Conservation (phyloP, 2,888 invertebrate species). For the Callyntrura guangdongensis region DNA sequence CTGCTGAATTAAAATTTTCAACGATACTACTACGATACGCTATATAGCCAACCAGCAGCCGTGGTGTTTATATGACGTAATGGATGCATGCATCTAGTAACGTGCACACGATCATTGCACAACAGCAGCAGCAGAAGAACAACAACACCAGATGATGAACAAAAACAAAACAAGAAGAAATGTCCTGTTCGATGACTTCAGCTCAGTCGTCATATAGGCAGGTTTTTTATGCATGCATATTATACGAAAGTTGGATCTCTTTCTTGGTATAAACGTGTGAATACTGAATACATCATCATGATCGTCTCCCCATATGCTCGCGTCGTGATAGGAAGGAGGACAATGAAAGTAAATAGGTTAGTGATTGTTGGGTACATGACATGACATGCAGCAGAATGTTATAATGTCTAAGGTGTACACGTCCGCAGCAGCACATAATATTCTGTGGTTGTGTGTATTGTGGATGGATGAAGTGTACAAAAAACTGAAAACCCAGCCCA, state of each 20-base stretch:
- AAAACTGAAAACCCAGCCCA: slow-evolving; percentile 19
- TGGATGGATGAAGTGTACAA: background rate
- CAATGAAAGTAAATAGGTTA: too few species aligned
- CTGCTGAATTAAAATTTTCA: background rate
- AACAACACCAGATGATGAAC: slow-evolving; percentile 60
- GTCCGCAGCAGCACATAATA: too few species aligned
- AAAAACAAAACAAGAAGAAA: slow-evolving; percentile 51
- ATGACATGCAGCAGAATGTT: too few species aligned
- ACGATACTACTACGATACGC: background rate
- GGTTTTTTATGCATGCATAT: background rate
- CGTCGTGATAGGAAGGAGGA: too few species aligned
- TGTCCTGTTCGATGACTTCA: slow-evolving; percentile 36
- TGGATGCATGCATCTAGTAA: slow-evolving; percentile 17
- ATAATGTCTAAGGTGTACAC: too few species aligned
- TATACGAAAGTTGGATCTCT: background rate
- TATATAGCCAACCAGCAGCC: background rate
- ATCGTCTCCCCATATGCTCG: too few species aligned
- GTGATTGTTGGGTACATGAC: too few species aligned
- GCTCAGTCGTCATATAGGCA: background rate
- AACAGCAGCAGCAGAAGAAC: slow-evolving; percentile 41
- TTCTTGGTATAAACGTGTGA: background rate
- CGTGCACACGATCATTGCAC: slow-evolving; percentile 40
- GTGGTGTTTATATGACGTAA: slow-evolving; percentile 10
- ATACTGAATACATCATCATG: too few species aligned
- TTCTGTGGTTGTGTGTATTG: background rate